Base-by-base conservation (phyloP, 2,797 vertebrate species). In the Microtus californicus region DNA sequence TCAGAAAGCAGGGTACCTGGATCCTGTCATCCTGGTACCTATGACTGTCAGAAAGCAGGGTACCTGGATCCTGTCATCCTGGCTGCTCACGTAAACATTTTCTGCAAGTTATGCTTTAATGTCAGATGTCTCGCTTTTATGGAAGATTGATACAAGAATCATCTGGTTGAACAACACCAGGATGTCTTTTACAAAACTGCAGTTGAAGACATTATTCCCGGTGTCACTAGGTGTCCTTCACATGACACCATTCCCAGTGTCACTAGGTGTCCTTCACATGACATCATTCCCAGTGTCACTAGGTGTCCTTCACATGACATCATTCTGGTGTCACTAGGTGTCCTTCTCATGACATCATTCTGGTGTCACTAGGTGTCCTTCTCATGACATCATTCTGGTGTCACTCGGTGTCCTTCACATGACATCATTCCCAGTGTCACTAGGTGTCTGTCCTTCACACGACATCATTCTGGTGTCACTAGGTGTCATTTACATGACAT, bases 321-420 rank as follows among this genome's bases (percentile, higher is more conserved):
- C 54, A 6, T 54, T 54, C 54, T 0, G 4, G 51, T 54, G 51
- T 54, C 15, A 54, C 15, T 17, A 15, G 51, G 51, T 17, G 15
- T 54, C 54, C 1, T 5, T 54, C 54, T 5, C 5, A 54, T 19
- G 54, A 54, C 54, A 54, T 5, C 51, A 17, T 54, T 15, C 48
- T 0, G 1, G 51, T 54, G 51, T 54, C 4, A 54, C 15, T 17
- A 17, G 51, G 51, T 19, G 54, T 54, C 15, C 1, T 17, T 54
- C 15, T 17, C 54, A 54, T 54, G 78, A 95, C 71, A 74, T 94
- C 0, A 0, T 71, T 97, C 80, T 34, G 1, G 19, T 71, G 90
- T 89, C 95, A 94, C 83, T 93, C 88, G 27, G 71, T 40, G 79
- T 96, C 96, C 96, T 74, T 92, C 92, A 74, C 7, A 85, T 6